Percentiles rank a stretch among this genome's conserved stretches.
Evolutionary conservation across 2,888 invertebrate species (phyloP).

Genomic region (Agrochola lota): DNA sequence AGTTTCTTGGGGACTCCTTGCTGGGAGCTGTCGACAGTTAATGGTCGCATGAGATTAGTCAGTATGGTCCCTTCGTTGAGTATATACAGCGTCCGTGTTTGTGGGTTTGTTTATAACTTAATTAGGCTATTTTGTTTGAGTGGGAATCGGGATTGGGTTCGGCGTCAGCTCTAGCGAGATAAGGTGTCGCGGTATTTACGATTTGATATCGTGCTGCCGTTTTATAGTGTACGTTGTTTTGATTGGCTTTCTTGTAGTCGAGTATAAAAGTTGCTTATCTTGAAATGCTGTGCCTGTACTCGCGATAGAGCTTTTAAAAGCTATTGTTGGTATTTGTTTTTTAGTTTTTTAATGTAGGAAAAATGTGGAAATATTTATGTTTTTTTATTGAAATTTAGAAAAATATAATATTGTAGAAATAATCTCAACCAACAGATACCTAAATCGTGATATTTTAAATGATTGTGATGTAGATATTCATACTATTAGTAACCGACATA

Average conservation of each 20-base stretch:
- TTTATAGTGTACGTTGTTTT: constrained; percentile 81
- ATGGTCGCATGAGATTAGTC: constrained; percentile 86
- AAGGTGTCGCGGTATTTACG: constrained; percentile 90
- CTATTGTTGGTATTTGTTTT: background rate
- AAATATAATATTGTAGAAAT: background rate
- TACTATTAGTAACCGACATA: too few species aligned
- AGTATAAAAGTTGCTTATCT: constrained; percentile 56
- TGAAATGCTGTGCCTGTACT: constrained; percentile 26
- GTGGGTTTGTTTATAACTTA: constrained; percentile 90
- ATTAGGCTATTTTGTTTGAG: constrained; percentile 90
- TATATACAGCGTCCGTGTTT: constrained; percentile 87
- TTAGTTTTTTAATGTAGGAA: background rate
- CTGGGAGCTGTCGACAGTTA: constrained; percentile 89
- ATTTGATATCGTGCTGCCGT: constrained; percentile 80
- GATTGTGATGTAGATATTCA: background rate
- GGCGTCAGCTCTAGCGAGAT: constrained; percentile 86
- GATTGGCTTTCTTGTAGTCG: constrained; percentile 75
- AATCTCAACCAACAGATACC: background rate
- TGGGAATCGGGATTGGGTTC: constrained; percentile 82
- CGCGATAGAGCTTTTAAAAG: constrained; percentile 29
- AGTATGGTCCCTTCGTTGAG: constrained; percentile 76
- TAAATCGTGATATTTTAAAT: background rate
- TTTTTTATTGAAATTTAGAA: background rate
- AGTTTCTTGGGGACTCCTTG: constrained; percentile 84
- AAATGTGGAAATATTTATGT: background rate